Conservation (phyloP, 1,140 invertebrate genomes). For the Oreohelix idahoensis region DNA sequence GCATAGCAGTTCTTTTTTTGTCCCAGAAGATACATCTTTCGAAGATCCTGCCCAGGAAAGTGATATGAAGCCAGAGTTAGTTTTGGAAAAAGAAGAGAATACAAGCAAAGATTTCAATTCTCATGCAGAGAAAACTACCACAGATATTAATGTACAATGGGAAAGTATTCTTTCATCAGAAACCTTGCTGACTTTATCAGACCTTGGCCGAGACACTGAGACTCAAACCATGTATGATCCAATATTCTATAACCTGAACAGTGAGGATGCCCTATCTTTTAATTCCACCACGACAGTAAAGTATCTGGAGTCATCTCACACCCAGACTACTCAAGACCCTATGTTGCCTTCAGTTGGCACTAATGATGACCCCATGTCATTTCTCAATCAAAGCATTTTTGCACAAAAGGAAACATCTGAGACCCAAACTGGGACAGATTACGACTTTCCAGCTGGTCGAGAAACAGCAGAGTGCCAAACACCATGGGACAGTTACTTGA, state of each 20-base stretch:
- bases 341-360: background rate
- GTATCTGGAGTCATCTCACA: conserved; percentile 22
- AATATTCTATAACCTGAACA: background rate
- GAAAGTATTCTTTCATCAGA: background rate
- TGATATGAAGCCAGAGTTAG: background rate
- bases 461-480: conserved; percentile 30
- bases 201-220: conserved; percentile 3
- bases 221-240: conserved; percentile 29
- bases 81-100: background rate
- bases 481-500: conserved; percentile 15
- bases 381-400: background rate
- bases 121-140: background rate
- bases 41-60: background rate
- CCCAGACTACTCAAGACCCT: conserved; percentile 5
- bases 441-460: background rate
- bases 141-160: background rate
- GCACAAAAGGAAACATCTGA: conserved; percentile 11
- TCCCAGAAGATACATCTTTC: background rate
- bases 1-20: background rate
- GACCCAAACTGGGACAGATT: conserved; percentile 9
- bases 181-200: background rate
- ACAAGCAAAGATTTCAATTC: background rate
- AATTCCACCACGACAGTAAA: background rate
- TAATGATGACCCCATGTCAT: background rate
- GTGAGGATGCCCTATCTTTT: background rate